phyloP scores from a whole-genome alignment of 2,888 invertebrate genomes.

The Smittia sp. region DNA sequence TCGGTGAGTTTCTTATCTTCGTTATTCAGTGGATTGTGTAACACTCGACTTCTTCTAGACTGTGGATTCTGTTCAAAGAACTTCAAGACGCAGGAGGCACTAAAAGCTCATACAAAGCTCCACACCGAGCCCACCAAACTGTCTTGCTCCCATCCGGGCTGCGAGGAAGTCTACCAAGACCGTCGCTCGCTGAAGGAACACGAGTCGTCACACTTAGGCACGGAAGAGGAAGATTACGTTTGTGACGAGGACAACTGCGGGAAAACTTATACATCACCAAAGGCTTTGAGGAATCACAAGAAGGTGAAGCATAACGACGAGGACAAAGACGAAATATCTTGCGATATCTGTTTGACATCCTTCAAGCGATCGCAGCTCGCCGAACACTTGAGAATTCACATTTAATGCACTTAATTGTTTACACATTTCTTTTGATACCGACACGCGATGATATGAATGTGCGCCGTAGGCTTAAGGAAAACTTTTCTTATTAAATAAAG shows the following conservation, averaged over 20 bases:
- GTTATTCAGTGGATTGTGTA: not conserved
- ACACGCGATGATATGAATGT: not conserved
- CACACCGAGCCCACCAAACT: slow-evolving; percentile 18
- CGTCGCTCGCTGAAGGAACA: not conserved
- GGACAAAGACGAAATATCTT: not conserved
- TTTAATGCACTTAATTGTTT: slow-evolving; percentile 6
- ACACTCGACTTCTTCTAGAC: not conserved
- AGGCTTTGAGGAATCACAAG: slow-evolving; percentile 24
- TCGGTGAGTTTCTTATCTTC: not conserved
- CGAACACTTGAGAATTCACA: slow-evolving; percentile 23
- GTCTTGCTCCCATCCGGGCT: not conserved
- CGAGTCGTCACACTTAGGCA: not conserved
- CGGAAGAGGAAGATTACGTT: not conserved
- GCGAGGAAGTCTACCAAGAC: not conserved
- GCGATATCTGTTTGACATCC: slow-evolving; percentile 10
- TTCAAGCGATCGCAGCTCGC: not conserved
- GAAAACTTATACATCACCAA: slow-evolving; percentile 12
- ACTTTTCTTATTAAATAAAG: not conserved
- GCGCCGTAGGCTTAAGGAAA: not conserved
- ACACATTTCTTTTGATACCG: not conserved
- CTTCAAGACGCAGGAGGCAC: slow-evolving; percentile 3
- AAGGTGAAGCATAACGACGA: slow-evolving; percentile 1
- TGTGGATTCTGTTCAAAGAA: slow-evolving; percentile 20
- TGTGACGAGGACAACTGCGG: slow-evolving; percentile 20
- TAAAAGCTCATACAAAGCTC: slow-evolving; percentile 26